Percentiles rank a stretch among this genome's conserved stretches.
These are phyloP conservation scores for Drosophila formosana DNA, from an alignment of 2,888 invertebrate genomes.

Conservation along the genomic window DNA sequence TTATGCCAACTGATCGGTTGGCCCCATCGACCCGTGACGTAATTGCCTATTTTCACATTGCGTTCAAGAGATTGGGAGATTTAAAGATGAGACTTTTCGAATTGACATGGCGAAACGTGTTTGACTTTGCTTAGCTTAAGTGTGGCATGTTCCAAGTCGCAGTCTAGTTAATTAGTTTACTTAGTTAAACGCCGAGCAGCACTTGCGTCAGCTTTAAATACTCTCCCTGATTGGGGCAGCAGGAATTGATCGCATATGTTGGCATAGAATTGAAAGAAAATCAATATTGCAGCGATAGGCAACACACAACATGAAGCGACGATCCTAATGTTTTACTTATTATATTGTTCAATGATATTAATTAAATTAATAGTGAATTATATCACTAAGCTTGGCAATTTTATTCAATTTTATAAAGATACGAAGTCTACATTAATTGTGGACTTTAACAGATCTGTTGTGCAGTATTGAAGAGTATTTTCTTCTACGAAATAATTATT, in stretches of 20 bases:
- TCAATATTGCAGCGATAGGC: too few species aligned
- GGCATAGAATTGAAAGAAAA: not conserved
- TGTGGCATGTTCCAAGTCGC: conserved; percentile 44
- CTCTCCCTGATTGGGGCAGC: conserved; percentile 5
- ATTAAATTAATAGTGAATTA: too few species aligned
- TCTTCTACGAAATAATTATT: too few species aligned
- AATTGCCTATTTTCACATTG: conserved; percentile 48
- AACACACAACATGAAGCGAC: too few species aligned
- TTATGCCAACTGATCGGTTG: conserved; percentile 20
- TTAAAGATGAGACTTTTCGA: not conserved
- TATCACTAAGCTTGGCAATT: too few species aligned
- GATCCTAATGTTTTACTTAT: too few species aligned
- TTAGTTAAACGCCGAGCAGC: conserved; percentile 33
- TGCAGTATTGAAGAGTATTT: too few species aligned
- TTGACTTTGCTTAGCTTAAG: conserved; percentile 20
- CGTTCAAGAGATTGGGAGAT: conserved; percentile 15
- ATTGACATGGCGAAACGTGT: conserved; percentile 33
- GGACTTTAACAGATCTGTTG: too few species aligned
- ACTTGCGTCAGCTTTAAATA: conserved; percentile 31
- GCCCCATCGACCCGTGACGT: conserved; percentile 57
- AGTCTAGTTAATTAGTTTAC: conserved; percentile 30
- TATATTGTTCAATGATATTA: too few species aligned
- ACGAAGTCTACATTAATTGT: too few species aligned
- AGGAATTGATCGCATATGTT: not conserved
- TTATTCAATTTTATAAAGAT: too few species aligned